Conservation (phyloP, 2,888 invertebrate genomes). For the Drosophila melanosoma region DNA sequence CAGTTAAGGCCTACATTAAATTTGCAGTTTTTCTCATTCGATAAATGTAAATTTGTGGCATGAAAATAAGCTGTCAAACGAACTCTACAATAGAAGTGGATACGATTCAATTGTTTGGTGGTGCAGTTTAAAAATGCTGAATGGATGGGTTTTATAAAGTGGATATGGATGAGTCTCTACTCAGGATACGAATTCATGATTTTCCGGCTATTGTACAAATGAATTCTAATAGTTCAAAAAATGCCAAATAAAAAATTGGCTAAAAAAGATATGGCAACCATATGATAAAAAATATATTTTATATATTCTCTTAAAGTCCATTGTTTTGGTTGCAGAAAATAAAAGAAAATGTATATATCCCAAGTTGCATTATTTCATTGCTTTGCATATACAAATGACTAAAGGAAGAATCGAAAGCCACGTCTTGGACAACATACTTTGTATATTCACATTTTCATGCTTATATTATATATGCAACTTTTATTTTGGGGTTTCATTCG, state of each 20-base stretch:
- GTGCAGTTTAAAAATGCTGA: not conserved
- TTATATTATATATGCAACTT: not conserved
- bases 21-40: slow-evolving; percentile 31
- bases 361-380: not conserved
- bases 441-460: not conserved
- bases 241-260: not conserved
- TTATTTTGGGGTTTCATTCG: not conserved
- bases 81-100: slow-evolving; percentile 10
- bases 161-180: not conserved
- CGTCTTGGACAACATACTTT: not conserved
- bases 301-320: not conserved
- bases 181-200: not conserved
- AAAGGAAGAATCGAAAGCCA: not conserved
- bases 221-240: not conserved
- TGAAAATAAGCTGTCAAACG: slow-evolving; percentile 32
- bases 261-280: not conserved
- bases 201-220: not conserved
- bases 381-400: not conserved
- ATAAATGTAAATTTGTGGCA: slow-evolving; percentile 22
- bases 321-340: not conserved
- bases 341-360: not conserved
- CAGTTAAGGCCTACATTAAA: slow-evolving; percentile 34
- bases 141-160: not conserved
- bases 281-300: not conserved
- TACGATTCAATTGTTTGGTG: slow-evolving; percentile 28